phyloP scores from a whole-genome alignment of 2,888 invertebrate species.

The Drosophila rubida region DNA sequence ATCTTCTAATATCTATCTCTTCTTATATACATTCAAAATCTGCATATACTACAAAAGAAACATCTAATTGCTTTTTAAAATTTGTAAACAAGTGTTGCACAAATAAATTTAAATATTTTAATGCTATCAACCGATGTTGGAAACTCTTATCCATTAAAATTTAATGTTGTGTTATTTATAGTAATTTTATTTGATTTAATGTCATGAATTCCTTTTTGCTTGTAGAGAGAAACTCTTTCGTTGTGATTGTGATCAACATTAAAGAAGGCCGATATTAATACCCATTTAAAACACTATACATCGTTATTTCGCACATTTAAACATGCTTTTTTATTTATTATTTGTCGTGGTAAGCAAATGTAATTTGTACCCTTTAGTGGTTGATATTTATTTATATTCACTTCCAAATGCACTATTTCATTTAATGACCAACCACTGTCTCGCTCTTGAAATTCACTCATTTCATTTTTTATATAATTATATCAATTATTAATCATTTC shows the following conservation, averaged over 20 bases:
- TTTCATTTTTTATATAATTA: too few relatives aligned
- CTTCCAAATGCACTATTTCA: conserved; percentile 5
- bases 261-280: too few relatives aligned
- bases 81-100: conserved; percentile 2
- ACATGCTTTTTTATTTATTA: neutral
- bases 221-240: too few relatives aligned
- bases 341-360: neutral
- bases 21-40: conserved; percentile 33
- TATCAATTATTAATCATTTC: conserved; percentile 1
- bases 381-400: conserved; percentile 14
- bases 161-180: too few relatives aligned
- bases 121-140: too few relatives aligned
- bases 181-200: too few relatives aligned
- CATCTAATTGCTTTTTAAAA: conserved; percentile 11
- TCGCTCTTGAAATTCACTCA: too few relatives aligned
- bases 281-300: too few relatives aligned
- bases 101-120: neutral
- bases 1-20: conserved; percentile 10
- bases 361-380: conserved; percentile 6
- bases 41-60: conserved; percentile 19
- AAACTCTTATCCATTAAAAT: too few relatives aligned
- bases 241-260: too few relatives aligned
- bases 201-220: too few relatives aligned
- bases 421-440: conserved; percentile 8
- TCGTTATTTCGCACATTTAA: too few relatives aligned